phyloP scores from a whole-genome alignment of 1,140 invertebrate genomes.

The Sycophaga agraensis region DNA sequence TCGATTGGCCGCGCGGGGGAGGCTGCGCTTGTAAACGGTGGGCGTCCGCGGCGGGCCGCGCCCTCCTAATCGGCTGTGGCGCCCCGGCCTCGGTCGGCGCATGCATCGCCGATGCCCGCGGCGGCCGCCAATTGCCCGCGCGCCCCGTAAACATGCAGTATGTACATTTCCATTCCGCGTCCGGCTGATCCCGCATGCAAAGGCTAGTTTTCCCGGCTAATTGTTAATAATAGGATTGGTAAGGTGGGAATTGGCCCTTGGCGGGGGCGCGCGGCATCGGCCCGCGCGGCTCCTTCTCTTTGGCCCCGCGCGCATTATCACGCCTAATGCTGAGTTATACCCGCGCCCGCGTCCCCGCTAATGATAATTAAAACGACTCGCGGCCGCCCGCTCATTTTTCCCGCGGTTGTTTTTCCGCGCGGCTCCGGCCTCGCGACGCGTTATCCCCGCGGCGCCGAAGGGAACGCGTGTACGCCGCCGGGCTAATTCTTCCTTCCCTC shows the following conservation, averaged over 20 bases:
- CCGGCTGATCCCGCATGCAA: constrained; percentile 52
- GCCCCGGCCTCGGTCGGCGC: not conserved
- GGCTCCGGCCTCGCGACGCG: not conserved
- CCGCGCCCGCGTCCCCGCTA: constrained; percentile 44
- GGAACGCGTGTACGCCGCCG: too few species aligned
- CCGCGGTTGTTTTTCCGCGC: constrained; percentile 33
- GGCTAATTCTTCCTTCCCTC: too few species aligned
- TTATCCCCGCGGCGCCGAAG: too few species aligned
- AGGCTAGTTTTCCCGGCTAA: constrained; percentile 59
- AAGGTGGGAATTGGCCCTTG: constrained; percentile 53
- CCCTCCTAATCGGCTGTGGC: constrained; percentile 17
- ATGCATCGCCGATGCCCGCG: constrained; percentile 37
- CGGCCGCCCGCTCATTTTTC: too few species aligned
- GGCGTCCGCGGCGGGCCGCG: constrained; percentile 26
- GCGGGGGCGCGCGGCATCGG: not conserved
- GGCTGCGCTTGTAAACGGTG: constrained; percentile 36
- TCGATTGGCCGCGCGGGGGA: too few species aligned
- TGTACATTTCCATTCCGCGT: constrained; percentile 59
- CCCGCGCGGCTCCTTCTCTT: constrained; percentile 23
- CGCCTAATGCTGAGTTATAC: constrained; percentile 49
- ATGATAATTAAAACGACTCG: constrained; percentile 58
- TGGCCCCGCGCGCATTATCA: constrained; percentile 34
- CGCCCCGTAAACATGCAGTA: constrained; percentile 52
- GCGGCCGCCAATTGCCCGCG: constrained; percentile 14
- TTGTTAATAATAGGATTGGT: constrained; percentile 61